phyloP scores from a whole-genome alignment of 2,797 vertebrate genomes.

The Sitta carolinensis region DNA sequence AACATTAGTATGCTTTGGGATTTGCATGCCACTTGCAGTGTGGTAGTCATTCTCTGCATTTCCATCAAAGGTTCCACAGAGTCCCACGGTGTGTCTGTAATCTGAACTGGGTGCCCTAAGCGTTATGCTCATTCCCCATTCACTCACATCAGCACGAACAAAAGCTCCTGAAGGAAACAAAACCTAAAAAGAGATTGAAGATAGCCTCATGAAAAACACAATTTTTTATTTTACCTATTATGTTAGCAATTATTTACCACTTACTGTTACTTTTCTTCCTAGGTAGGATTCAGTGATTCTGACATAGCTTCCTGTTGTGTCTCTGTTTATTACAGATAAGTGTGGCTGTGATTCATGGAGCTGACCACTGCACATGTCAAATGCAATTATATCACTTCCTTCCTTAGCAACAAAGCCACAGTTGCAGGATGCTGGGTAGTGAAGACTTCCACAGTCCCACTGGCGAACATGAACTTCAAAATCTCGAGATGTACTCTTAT shows the following conservation, averaged over 20 bases:
- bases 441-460: conserved; percentile 86
- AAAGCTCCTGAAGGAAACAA: conserved; percentile 87
- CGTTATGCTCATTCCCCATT: conserved; percentile 89
- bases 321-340: conserved; percentile 81
- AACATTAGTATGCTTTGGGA: conserved; percentile 44
- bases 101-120: conserved; percentile 82
- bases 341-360: conserved; percentile 80
- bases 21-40: conserved; percentile 68
- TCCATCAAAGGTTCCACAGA: conserved; percentile 87
- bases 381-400: conserved; percentile 77
- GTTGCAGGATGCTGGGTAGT: conserved; percentile 80
- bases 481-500: conserved; percentile 77
- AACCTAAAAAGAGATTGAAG: conserved; percentile 72
- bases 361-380: conserved; percentile 88
- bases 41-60: conserved; percentile 83
- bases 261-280: conserved; percentile 92
- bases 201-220: not conserved
- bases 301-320: conserved; percentile 71
- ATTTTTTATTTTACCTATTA: not conserved
- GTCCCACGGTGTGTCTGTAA: conserved; percentile 80
- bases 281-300: conserved; percentile 86
- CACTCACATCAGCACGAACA: conserved; percentile 83
- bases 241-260: conserved; percentile 39
- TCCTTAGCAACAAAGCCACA: conserved; percentile 86
- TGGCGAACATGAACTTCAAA: conserved; percentile 88